Conservation (phyloP, 2,888 invertebrate genomes). For the Acleris holmiana region DNA sequence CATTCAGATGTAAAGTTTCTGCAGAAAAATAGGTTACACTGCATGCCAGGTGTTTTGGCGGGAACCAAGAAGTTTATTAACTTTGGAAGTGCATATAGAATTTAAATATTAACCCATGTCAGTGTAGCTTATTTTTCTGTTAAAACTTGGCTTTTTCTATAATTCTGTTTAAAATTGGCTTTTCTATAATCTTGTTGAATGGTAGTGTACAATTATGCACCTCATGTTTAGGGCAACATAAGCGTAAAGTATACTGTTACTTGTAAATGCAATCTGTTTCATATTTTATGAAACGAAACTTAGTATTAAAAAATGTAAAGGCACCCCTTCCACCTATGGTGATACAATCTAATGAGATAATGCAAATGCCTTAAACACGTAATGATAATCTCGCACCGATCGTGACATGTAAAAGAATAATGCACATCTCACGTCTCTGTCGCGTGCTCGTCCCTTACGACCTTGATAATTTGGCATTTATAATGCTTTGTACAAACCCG, state of each 20-base stretch:
- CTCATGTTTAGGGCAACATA: slow-evolving; percentile 1
- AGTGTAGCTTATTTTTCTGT: neutral
- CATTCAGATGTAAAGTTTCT: slow-evolving; percentile 14
- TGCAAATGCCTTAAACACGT: too few relatives aligned
- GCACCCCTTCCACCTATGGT: neutral
- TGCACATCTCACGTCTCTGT: too few relatives aligned
- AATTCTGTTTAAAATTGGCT: slow-evolving; percentile 12
- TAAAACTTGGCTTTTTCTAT: slow-evolving; percentile 7
- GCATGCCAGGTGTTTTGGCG: neutral
- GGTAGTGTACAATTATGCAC: slow-evolving; percentile 9
- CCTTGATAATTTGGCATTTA: neutral
- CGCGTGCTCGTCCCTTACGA: too few relatives aligned
- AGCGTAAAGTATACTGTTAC: slow-evolving; percentile 16
- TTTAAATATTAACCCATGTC: too few relatives aligned
- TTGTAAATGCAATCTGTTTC: slow-evolving; percentile 11
- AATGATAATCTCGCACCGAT: too few relatives aligned
- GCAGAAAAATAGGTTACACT: neutral
- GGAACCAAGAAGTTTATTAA: neutral
- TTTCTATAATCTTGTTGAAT: slow-evolving; percentile 16
- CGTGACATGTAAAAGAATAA: too few relatives aligned
- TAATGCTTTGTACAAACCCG: neutral
- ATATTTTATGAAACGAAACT: slow-evolving; percentile 15
- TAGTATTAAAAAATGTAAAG: slow-evolving; percentile 23
- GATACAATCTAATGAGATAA: neutral
- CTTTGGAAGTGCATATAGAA: too few relatives aligned